Evolutionary conservation across 2,888 invertebrate species (phyloP).

Genomic region (Congeria kusceri): DNA sequence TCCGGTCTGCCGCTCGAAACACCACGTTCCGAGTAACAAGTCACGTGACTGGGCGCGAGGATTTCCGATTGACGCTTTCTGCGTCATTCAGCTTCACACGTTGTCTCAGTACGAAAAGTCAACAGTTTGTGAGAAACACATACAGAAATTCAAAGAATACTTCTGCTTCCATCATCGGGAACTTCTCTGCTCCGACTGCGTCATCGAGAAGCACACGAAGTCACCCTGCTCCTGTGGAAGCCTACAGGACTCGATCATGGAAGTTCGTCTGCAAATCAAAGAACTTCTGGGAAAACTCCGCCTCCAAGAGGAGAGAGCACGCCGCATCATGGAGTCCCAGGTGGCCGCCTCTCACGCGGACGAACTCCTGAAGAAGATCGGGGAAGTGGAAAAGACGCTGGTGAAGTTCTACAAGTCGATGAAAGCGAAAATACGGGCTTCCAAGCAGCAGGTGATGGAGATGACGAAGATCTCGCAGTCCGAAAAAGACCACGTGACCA

Average conservation of each 20-base stretch:
- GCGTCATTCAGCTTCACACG: conserved; percentile 63
- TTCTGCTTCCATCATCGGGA: conserved; percentile 63
- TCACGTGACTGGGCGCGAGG: conserved; percentile 57
- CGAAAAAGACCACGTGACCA: conserved; percentile 46
- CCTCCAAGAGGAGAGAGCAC: conserved; percentile 57
- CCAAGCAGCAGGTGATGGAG: conserved; percentile 58
- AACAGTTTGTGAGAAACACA: conserved; percentile 55
- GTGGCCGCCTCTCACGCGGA: conserved; percentile 53
- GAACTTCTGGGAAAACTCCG: conserved; percentile 56
- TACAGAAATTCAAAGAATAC: conserved; percentile 62
- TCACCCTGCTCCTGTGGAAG: conserved; percentile 62
- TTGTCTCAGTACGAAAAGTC: conserved; percentile 57
- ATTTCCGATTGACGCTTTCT: conserved; percentile 63
- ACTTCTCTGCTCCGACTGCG: conserved; percentile 62
- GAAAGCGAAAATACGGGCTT: conserved; percentile 56
- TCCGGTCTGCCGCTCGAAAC: conserved; percentile 57
- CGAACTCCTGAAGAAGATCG: conserved; percentile 52
- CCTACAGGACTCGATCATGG: conserved; percentile 60
- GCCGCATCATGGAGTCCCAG: conserved; percentile 61
- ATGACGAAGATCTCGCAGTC: conserved; percentile 60
- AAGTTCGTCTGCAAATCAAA: conserved; percentile 64
- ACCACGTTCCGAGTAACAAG: conserved; percentile 55
- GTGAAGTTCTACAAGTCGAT: conserved; percentile 59
- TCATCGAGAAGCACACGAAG: conserved; percentile 55
- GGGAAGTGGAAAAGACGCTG: conserved; percentile 58